Evolutionary conservation across 64 coral and sea anemone species (phyloP), one percentile per base, ranked within the genome.

Genomic region (Astreopora myriophthalma): DNA sequence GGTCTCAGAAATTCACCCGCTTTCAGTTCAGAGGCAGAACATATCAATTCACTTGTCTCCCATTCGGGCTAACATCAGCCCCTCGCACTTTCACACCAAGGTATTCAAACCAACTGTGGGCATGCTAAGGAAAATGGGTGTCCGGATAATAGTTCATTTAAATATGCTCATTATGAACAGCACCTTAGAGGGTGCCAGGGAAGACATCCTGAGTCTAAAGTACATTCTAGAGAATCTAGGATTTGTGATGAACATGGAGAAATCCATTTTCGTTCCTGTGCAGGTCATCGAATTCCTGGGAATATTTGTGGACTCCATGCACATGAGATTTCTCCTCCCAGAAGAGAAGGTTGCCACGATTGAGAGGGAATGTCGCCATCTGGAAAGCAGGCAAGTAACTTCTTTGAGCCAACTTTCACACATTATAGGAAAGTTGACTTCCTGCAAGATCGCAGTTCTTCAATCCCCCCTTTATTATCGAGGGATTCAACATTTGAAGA

Each of bases 251-350:
- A 85, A 67, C 37, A 13, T 25, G 8, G 76, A 80, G 48, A 80
- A 83, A 83, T 66, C 57, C 62, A 66, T 84, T 66, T 39, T 84
- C 11, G 11, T 81, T 26, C 48, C 26, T 81, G 12, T 63, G n/a
- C 48, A 81, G 78, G 23, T 42, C 48, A 61, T 88, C 27, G 46
- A 88, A 26, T 88, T 88, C 46, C 70, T 75, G 48, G 86, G 86
- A 69, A 71, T 75, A 33, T 42, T 58, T 19, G 34, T 62, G 28
- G 71, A 88, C 69, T 28, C 86, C 16, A 55, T 19, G 11, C 48
- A 34, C 34, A 88, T 88, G 29, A 55, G n/a, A 6, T 55, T 88
- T 46, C 71, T 55, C 29, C 71, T 88, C 34, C 86, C 86, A 35
- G 68, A 30, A 1, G 29, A 26, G n/a, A 88, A 88, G 24, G 69